A percentile compares a stretch with the other conserved stretches of the same genome.
phyloP scores from a whole-genome alignment of 35 echinoderm and acorn worm genomes.

The Apostichopus parvimensis region DNA sequence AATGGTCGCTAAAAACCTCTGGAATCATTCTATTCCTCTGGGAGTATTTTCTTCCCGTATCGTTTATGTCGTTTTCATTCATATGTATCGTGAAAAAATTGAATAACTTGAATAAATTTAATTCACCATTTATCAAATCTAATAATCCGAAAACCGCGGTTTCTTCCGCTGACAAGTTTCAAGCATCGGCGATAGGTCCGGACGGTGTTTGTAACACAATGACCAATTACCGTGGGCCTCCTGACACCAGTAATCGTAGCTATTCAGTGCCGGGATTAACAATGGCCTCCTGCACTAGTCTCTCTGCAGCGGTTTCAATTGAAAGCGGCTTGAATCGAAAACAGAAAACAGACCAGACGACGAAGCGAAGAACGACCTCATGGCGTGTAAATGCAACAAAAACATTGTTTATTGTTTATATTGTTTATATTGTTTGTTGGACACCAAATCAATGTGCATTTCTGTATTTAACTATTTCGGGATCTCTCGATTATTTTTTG shows the following conservation, averaged over 20 bases:
- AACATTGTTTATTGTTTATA: conserved; percentile 52
- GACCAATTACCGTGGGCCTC: background rate
- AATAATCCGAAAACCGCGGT: background rate
- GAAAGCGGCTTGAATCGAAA: background rate
- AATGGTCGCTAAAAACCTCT: background rate
- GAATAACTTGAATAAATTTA: background rate
- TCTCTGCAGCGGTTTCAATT: background rate
- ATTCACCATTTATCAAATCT: background rate
- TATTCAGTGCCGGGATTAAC: background rate
- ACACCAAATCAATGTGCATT: conserved; percentile 74
- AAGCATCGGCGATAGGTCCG: background rate
- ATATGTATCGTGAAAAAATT: background rate
- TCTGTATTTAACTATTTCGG: conserved; percentile 68
- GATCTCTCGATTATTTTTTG: conserved; percentile 54
- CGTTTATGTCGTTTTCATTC: conserved; percentile 37
- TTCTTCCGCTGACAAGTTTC: background rate
- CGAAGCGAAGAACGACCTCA: background rate
- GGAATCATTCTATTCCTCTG: conserved; percentile 29
- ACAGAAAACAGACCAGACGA: background rate
- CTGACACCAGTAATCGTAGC: background rate
- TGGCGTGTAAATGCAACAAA: conserved; percentile 49
- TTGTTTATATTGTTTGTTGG: conserved; percentile 79
- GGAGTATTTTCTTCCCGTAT: conserved; percentile 45
- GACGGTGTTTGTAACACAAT: no score
- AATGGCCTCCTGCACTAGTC: background rate